Conservation (phyloP, 1,140 invertebrate species). For the Drosophila kikkawai region DNA sequence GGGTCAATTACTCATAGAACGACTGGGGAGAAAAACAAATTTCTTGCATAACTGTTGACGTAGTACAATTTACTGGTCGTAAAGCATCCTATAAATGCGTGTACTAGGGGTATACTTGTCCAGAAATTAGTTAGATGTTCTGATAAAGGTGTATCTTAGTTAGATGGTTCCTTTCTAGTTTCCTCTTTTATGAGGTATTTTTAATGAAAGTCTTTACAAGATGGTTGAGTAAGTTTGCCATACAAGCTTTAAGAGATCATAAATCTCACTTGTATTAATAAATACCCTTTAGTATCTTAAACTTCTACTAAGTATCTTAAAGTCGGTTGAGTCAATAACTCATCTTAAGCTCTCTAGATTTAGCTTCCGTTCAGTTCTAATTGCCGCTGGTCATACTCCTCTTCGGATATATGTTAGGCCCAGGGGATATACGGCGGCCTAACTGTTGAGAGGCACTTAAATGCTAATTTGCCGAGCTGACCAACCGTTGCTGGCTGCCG, state of each 20-base stretch:
- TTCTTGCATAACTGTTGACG: slow-evolving; percentile 62
- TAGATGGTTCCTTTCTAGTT: not conserved
- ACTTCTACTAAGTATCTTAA: not conserved
- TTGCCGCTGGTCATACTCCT: slow-evolving; percentile 43
- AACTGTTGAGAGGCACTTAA: slow-evolving; percentile 72
- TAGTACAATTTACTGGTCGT: slow-evolving; percentile 47
- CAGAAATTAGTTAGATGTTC: not conserved
- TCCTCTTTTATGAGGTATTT: not conserved
- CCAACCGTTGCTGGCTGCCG: slow-evolving; percentile 38
- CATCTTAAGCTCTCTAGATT: not conserved
- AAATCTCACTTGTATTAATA: not conserved
- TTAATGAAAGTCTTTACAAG: not conserved
- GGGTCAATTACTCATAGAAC: slow-evolving; percentile 51
- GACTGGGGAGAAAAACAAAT: slow-evolving; percentile 11
- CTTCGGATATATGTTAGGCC: slow-evolving; percentile 12
- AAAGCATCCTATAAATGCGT: slow-evolving; percentile 16
- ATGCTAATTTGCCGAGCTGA: slow-evolving; percentile 67
- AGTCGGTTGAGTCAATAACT: not conserved
- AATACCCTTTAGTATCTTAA: not conserved
- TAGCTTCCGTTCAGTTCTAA: slow-evolving; percentile 34
- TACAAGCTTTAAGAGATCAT: not conserved
- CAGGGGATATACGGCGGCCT: slow-evolving; percentile 13
- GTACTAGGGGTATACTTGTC: slow-evolving; percentile 1
- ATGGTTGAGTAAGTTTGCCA: not conserved
- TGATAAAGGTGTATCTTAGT: too few species aligned